phyloP scores from a whole-genome alignment of 2,888 invertebrate species.

The Rutpela maculata region DNA sequence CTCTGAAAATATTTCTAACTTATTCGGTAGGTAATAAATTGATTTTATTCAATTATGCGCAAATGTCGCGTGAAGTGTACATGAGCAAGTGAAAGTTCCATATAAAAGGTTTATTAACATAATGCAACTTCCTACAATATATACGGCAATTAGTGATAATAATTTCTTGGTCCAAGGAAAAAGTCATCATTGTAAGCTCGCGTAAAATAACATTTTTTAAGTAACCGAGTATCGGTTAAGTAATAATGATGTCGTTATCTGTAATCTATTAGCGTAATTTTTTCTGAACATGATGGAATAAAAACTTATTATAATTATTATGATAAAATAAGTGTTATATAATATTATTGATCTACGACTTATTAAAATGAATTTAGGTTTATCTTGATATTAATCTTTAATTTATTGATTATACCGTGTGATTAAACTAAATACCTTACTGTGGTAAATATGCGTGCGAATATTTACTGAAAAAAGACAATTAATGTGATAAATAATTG shows the following conservation, averaged over 20 bases:
- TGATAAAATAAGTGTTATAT: constrained; percentile 10
- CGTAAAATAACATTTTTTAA: constrained; percentile 23
- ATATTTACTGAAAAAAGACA: too few species aligned
- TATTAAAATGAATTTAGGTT: constrained; percentile 7
- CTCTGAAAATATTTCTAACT: too few species aligned
- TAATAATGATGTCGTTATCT: constrained; percentile 1
- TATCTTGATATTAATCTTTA: constrained; percentile 9
- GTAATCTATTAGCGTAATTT: constrained; percentile 14
- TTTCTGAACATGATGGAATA: constrained; percentile 16
- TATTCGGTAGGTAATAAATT: too few species aligned
- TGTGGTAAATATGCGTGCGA: too few species aligned
- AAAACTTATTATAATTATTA: constrained; percentile 17
- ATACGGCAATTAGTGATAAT: background rate
- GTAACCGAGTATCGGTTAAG: background rate
- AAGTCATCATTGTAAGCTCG: constrained; percentile 9
- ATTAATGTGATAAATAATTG: too few species aligned
- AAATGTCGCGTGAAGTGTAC: background rate
- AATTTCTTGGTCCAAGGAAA: constrained; percentile 19
- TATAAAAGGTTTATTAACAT: background rate
- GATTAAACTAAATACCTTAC: background rate
- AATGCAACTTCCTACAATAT: background rate
- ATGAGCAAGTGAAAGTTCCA: background rate
- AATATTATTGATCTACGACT: background rate
- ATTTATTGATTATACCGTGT: constrained; percentile 7
- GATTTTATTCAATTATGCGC: too few species aligned